Evolutionary conservation across 2,888 invertebrate genomes (phyloP).

Genomic region (Pecten maximus): DNA sequence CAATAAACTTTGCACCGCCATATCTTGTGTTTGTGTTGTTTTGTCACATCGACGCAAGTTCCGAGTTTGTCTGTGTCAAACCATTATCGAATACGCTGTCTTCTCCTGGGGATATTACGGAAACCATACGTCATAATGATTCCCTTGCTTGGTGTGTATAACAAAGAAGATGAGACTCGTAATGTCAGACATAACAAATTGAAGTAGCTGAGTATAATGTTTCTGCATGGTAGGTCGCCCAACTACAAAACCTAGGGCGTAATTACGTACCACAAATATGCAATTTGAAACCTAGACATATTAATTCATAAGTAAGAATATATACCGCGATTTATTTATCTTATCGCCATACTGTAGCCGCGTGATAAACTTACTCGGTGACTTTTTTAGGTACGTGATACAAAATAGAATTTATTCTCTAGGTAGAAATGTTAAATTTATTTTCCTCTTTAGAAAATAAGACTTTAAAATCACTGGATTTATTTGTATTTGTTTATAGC

Average conservation of each 20-base stretch:
- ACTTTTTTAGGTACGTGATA: background rate
- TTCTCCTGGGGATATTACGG: no score
- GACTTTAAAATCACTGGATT: background rate
- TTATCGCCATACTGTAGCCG: background rate
- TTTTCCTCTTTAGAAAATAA: background rate
- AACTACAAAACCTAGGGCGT: background rate
- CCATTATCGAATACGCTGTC: no score
- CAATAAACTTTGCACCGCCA: no score
- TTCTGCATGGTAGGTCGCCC: background rate
- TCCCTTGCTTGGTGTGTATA: background rate
- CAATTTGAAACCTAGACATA: conserved; percentile 20
- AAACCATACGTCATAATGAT: background rate
- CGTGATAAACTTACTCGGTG: background rate
- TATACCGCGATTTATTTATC: background rate
- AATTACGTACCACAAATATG: background rate
- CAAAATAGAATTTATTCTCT: no score
- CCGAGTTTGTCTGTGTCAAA: no score
- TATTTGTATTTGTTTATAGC: background rate
- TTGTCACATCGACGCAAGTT: no score
- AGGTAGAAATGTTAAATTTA: no score
- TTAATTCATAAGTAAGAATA: background rate
- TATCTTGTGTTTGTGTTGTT: no score
- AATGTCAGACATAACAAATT: background rate
- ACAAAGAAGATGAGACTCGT: background rate
- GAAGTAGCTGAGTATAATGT: background rate